A percentile compares a stretch with the other conserved stretches of the same genome.
Conservation (phyloP, 1,140 invertebrate species). For the Theocolax elegans region DNA sequence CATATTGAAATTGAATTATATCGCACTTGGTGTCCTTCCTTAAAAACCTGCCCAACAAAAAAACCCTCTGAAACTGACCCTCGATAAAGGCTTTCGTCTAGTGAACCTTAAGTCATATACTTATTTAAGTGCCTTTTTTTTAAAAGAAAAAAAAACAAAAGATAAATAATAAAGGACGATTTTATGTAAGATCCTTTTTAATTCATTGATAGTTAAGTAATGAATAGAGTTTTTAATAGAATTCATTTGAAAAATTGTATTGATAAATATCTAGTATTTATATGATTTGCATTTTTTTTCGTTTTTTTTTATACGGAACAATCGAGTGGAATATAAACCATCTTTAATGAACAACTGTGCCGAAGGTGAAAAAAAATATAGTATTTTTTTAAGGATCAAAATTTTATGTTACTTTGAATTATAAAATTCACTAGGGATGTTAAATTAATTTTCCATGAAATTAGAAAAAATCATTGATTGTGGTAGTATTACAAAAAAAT, state of each 20-base stretch:
- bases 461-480: slow-evolving; percentile 21
- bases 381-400: slow-evolving; percentile 19
- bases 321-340: slow-evolving; percentile 26
- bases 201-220: slow-evolving; percentile 35
- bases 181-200: slow-evolving; percentile 37
- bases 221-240: slow-evolving; percentile 35
- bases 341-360: slow-evolving; percentile 2
- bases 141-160: slow-evolving; percentile 16
- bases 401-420: slow-evolving; percentile 29
- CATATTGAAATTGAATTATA: slow-evolving; percentile 37
- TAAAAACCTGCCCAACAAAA: slow-evolving; percentile 17
- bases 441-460: no score
- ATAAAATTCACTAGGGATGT: no score
- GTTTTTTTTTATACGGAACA: slow-evolving; percentile 26
- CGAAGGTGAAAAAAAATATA: slow-evolving; percentile 10
- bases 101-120: slow-evolving; percentile 36
- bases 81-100: slow-evolving; percentile 33
- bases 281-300: slow-evolving; percentile 25
- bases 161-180: slow-evolving; percentile 24
- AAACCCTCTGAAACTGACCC: slow-evolving; percentile 14
- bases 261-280: slow-evolving; percentile 24
- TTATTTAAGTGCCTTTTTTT: slow-evolving; percentile 43
- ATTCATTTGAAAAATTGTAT: slow-evolving; percentile 31
- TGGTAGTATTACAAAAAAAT: slow-evolving; percentile 25
- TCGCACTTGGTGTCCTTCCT: slow-evolving; percentile 35